Percentiles rank a stretch among this genome's conserved stretches.
Evolutionary conservation across 2,888 invertebrate genomes (phyloP).

Genomic region (Alsophila aescularia): DNA sequence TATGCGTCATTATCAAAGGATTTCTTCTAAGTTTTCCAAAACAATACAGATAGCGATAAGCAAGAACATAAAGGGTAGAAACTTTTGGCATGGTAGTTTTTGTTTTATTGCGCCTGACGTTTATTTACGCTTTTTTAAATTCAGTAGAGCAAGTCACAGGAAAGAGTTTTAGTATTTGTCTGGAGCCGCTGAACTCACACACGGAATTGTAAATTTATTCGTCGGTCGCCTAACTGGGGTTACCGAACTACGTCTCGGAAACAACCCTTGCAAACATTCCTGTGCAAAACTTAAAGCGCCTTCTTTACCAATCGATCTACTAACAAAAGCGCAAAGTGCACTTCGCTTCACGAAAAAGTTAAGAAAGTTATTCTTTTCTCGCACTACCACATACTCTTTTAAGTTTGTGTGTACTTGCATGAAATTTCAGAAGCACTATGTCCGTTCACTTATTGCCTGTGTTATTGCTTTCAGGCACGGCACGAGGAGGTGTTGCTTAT

Average conservation of each 20-base stretch:
- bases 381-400: constrained; percentile 12
- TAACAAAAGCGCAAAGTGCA: constrained; percentile 18
- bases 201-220: constrained; percentile 79
- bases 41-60: too few relatives aligned
- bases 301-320: constrained; percentile 8
- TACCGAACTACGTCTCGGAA: constrained; percentile 43
- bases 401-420: constrained; percentile 40
- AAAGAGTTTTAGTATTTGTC: constrained; percentile 79
- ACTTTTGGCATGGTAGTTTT: neutral
- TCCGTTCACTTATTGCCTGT: constrained; percentile 55
- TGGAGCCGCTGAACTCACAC: constrained; percentile 71
- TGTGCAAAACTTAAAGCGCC: constrained; percentile 12
- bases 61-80: neutral
- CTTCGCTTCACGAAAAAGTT: constrained; percentile 26
- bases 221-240: constrained; percentile 63
- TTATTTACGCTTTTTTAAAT: constrained; percentile 66
- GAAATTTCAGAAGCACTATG: constrained; percentile 49
- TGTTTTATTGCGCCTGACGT: constrained; percentile 48
- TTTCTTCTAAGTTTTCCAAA: too few relatives aligned
- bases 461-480: constrained; percentile 77
- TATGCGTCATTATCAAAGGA: too few relatives aligned
- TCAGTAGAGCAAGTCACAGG: constrained; percentile 65
- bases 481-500: constrained; percentile 81
- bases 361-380: constrained; percentile 24
- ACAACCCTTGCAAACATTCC: constrained; percentile 24